These are phyloP conservation scores for Campoletis raptor DNA, from an alignment of 2,888 invertebrate species.

Conservation along the genomic window DNA sequence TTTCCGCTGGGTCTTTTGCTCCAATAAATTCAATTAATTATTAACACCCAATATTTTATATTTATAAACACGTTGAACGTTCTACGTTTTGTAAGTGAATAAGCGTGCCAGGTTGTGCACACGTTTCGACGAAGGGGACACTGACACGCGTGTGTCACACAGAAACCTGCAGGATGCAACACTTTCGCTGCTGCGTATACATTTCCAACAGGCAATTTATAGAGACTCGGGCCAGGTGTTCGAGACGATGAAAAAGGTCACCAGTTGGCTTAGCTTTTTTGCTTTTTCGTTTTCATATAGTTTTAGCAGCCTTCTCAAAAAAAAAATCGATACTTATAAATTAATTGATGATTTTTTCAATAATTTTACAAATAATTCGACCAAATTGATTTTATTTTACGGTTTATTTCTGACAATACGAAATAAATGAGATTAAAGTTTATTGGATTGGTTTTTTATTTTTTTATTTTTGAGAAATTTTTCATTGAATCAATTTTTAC, in stretches of 20 bases:
- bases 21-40: conserved; percentile 45
- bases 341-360: too few relatives aligned
- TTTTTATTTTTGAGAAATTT: not conserved
- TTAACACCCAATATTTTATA: conserved; percentile 4
- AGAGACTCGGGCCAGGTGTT: conserved; percentile 45
- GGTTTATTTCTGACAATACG: not conserved
- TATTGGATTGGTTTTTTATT: too few relatives aligned
- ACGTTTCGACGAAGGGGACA: conserved; percentile 17
- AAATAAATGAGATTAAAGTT: not conserved
- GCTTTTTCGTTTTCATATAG: not conserved
- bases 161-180: conserved; percentile 42
- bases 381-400: not conserved
- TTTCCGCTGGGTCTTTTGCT: conserved; percentile 16
- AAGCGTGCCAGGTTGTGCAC: conserved; percentile 30
- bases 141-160: conserved; percentile 31
- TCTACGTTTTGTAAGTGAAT: not conserved
- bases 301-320: not conserved
- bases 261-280: conserved; percentile 25
- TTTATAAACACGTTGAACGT: not conserved
- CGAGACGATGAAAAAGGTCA: conserved; percentile 7
- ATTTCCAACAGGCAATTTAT: conserved; percentile 16
- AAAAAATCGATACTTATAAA: not conserved
- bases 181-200: conserved; percentile 18
- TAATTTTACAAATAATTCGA: too few relatives aligned
- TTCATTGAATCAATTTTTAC: not conserved